Conservation (phyloP, 2,888 invertebrate genomes). For the Hybos culiciformis region DNA sequence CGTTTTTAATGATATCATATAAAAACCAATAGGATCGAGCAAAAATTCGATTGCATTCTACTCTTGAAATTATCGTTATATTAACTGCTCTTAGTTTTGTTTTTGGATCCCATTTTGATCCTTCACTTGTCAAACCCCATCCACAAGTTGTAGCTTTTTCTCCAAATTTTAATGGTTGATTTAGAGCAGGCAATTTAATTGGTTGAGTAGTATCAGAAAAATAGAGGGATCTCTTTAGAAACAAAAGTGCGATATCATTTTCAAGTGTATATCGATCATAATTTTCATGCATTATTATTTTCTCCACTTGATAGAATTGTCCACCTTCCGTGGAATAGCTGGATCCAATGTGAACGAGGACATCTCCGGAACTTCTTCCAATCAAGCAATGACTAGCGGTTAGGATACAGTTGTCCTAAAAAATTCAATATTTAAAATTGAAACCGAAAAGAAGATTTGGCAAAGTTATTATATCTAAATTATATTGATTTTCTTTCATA, state of each 20-base stretch:
- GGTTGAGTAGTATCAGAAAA: background rate
- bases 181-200: background rate
- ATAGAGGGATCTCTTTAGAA: background rate
- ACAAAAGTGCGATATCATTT: background rate
- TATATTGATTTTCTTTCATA: too few species aligned
- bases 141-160: background rate
- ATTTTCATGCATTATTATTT: background rate
- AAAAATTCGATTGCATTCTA: too few species aligned
- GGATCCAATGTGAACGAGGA: background rate
- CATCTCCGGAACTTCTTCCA: background rate
- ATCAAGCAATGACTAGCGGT: constrained; percentile 43
- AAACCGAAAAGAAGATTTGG: too few species aligned
- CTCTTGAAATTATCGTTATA: too few species aligned
- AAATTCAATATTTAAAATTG: too few species aligned
- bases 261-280: background rate
- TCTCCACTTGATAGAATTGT: background rate
- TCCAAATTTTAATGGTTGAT: background rate
- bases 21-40: too few species aligned
- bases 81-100: too few species aligned
- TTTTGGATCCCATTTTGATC: too few species aligned
- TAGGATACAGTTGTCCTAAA: constrained; percentile 32
- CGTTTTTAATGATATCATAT: too few species aligned
- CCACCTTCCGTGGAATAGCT: background rate
- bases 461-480: too few species aligned
- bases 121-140: background rate